These are phyloP conservation scores for Druon quercuslanigerum DNA, from an alignment of 1,140 invertebrate species.

Conservation along the genomic window DNA sequence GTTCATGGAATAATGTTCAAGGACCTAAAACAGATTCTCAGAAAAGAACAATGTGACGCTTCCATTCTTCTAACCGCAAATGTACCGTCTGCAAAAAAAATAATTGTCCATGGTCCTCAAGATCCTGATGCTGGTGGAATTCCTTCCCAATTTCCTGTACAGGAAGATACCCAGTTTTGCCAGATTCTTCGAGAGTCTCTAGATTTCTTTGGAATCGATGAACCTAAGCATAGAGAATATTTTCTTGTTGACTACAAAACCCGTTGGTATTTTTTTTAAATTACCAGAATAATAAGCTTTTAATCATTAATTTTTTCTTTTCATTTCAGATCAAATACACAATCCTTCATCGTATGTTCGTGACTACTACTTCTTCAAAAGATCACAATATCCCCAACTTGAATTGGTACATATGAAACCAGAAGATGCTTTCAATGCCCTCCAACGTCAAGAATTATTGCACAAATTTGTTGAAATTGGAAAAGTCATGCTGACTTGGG, in stretches of 20 bases:
- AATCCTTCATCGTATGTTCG: conserved; percentile 95
- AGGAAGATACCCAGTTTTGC: conserved; percentile 98
- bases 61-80: conserved; percentile 98
- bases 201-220: conserved; percentile 98
- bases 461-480: conserved; percentile 98
- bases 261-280: conserved; percentile 80
- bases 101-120: conserved; percentile 96
- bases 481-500: conserved; percentile 93
- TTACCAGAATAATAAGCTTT: conserved; percentile 30
- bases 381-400: conserved; percentile 98
- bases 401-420: conserved; percentile 96
- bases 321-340: conserved; percentile 89
- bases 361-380: conserved; percentile 99
- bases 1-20: conserved; percentile 99
- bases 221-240: conserved; percentile 91
- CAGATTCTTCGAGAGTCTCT: conserved; percentile 96
- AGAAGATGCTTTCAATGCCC: conserved; percentile 91
- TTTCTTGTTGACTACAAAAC: conserved; percentile 99
- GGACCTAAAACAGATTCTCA: conserved; percentile 98
- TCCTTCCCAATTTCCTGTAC: conserved; percentile 98
- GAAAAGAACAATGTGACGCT: conserved; percentile 99
- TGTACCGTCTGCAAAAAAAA: conserved; percentile 99
- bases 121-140: conserved; percentile 94
- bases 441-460: conserved; percentile 94
- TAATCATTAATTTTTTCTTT: conserved; percentile 35